Evolutionary conservation across 2,113 vertebrate species (phyloP), one percentile per base, ranked within the genome.

Genomic region (Beaufortia kweichowensis): DNA sequence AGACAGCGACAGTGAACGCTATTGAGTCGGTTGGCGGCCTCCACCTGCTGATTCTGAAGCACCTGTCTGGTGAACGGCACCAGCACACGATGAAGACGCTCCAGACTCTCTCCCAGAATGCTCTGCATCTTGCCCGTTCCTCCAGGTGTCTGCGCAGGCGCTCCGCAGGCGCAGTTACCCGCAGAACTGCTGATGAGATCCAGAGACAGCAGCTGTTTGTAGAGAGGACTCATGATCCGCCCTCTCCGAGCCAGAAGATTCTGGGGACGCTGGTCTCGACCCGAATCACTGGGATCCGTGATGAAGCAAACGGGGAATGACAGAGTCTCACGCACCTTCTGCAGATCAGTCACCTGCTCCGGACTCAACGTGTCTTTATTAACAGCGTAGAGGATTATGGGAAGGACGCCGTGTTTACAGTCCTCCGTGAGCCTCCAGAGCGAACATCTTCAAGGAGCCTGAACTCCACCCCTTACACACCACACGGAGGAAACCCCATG

Each of bases 401-500:
- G 95, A 80, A 96, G 88, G 61, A 93, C 91, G 0, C 82, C 87
- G 62, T 86, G 88, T 8, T 87, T 88, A 0, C 94, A 88, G 76
- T 98, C 96, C 4, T 90, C 92, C 85, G n/a, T n/a, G n/a, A n/a
- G n/a, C n/a, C n/a, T n/a, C n/a, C n/a, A n/a, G n/a, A 99, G 82
- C 9, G n/a, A n/a, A 92, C 94, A 76, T 94, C 90, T 48, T 94
- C 91, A 1, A 94, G 87, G 2, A 94, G 79, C 87, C n/a, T 97
- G 96, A 76, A 95, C n/a, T n/a, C n/a, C n/a, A n/a, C n/a, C n/a
- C n/a, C n/a, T n/a, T n/a, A n/a, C n/a, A n/a, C n/a, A n/a, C n/a
- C 88, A 82, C 96, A 99, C 0, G 97, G 97, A 1, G 93, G 94
- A 63, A 98, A n/a, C n/a, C n/a, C 94, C 89, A 98, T 94, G 48